Base-by-base conservation (phyloP, 2,113 vertebrate genomes). In the Gnathonemus longibarbis region DNA sequence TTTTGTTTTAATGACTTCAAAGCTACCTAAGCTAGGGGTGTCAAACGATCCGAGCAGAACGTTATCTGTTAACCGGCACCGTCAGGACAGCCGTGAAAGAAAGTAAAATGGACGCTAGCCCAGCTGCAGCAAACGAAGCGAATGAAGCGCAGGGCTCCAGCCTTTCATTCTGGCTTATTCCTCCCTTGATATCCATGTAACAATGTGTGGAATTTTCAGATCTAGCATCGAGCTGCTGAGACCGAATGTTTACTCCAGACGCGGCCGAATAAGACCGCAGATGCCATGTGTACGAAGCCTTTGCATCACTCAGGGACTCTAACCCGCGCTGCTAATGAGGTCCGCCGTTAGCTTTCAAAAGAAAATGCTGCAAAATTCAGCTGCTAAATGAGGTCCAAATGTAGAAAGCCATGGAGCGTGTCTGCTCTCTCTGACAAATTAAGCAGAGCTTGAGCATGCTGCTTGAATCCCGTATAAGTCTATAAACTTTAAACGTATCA, bases 271-370 rank as follows among this genome's bases (percentile, higher is more conserved):
- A 39, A 83, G 70, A 83, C 74, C 46, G 89, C 77, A 70, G 52
- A 45, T 80, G 52, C 56, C 50, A 35, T 89, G 88, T 90, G 9
- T 27, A 24, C 84, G 56, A 50, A 84, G 21, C 84, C 85, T 89
- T 31, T 42, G 46, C 58, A 35, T 56, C 24, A 52, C 58, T 89
- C 31, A 3, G 88, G 70, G 90, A 90, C 74, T 45, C 31, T 56
- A 70, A 50, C 46, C 39, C 19, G 42, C 27, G 13, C 88, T 50
- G 83, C 87, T 90, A 90, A 91, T 88, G 90, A 90, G 89, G n/a
- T 87, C 88, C 87, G 70, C 80, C 86, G 52, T 92, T 90, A 90
- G 77, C 90, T 89, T 42, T 66, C 48, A 45, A 27, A 80, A 31
- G 39, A 77, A 80, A 48, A 45, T 31, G 49, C 8, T n/a, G 42